Conservation (phyloP, 2,888 invertebrate genomes). For the Ommatoiulus sabulosus region DNA sequence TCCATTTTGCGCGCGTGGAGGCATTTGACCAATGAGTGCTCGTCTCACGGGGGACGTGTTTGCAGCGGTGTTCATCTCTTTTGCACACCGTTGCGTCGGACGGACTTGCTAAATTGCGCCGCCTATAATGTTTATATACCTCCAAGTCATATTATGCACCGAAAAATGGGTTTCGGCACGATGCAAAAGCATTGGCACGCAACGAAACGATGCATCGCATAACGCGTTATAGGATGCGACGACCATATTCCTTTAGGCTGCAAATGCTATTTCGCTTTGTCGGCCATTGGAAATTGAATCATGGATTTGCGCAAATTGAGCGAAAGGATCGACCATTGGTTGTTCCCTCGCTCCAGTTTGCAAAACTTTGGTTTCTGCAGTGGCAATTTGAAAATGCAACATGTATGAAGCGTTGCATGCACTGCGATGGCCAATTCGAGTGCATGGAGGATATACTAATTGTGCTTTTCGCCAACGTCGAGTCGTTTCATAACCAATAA, state of each 20-base stretch:
- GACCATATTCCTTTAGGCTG: not conserved
- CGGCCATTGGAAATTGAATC: conserved; percentile 13
- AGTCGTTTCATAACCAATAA: not conserved
- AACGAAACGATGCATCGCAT: not conserved
- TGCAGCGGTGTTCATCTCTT: not conserved
- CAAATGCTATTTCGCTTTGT: conserved; percentile 1
- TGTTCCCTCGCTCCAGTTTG: not conserved
- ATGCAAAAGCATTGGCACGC: not conserved
- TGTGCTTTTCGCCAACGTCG: not conserved
- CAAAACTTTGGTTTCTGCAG: not conserved
- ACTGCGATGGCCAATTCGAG: not conserved
- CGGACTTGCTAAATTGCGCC: not conserved
- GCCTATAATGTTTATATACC: not conserved
- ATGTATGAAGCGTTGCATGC: no score
- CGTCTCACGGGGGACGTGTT: not conserved
- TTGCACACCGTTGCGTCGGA: no score
- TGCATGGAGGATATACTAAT: not conserved
- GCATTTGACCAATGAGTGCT: no score
- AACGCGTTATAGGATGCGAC: not conserved
- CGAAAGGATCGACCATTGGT: conserved; percentile 4
- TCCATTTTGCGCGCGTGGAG: no score
- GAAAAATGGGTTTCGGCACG: not conserved
- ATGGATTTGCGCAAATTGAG: not conserved
- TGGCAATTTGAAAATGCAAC: no score
- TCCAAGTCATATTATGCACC: not conserved